A percentile compares a stretch with the other conserved stretches of the same genome.
These are phyloP conservation scores for Chanos chanos DNA, from an alignment of 2,797 vertebrate species.

Conservation along the genomic window DNA sequence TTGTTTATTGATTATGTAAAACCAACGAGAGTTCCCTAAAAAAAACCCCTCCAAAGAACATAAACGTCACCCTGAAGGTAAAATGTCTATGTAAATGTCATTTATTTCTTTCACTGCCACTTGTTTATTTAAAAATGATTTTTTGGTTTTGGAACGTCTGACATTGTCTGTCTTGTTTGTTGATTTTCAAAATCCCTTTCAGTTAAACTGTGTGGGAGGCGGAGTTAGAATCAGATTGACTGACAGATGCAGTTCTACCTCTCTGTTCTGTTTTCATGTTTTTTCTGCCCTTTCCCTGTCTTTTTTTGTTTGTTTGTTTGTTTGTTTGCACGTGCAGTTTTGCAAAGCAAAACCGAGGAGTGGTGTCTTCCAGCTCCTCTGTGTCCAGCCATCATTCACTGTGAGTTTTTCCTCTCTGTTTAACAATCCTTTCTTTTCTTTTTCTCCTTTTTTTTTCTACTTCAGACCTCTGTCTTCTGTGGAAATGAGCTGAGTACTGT, in stretches of 20 bases:
- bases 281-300: conserved; percentile 61
- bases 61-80: conserved; percentile 24
- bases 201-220: conserved; percentile 36
- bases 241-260: conserved; percentile 36
- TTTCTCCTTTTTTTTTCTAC: conserved; percentile 25
- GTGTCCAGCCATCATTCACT: conserved; percentile 96
- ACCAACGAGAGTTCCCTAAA: not conserved
- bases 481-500: too few relatives aligned
- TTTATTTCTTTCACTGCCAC: conserved; percentile 8
- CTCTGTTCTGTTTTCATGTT: conserved; percentile 53
- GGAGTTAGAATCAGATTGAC: conserved; percentile 34
- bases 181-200: conserved; percentile 33
- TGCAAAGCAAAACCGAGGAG: conserved; percentile 93
- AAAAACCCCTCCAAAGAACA: too few relatives aligned
- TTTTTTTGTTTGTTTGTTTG: conserved; percentile 76
- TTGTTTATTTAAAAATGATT: too few relatives aligned
- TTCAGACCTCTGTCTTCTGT: conserved; percentile 10
- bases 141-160: conserved; percentile 27
- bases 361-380: conserved; percentile 91
- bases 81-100: conserved; percentile 30
- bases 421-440: conserved; percentile 53
- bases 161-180: conserved; percentile 9
- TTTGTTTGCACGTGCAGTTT: conserved; percentile 86
- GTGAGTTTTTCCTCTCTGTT: conserved; percentile 87
- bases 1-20: not conserved